Percentiles rank a stretch among this genome's conserved stretches.
Evolutionary conservation across 2,797 vertebrate genomes (phyloP).

Genomic region (Aselliscus stoliczkanus): DNA sequence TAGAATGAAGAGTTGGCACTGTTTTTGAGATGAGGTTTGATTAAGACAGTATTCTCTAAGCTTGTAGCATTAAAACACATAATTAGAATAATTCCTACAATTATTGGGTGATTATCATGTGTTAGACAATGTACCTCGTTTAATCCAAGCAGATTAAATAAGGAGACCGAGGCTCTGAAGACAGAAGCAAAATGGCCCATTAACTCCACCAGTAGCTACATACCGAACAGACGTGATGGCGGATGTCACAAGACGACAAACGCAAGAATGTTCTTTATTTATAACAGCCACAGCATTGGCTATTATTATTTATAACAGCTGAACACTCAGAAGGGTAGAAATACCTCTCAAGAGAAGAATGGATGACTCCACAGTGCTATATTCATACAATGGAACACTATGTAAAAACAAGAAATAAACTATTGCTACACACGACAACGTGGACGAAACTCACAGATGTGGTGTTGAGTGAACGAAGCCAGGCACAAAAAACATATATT

Average conservation of each 20-base stretch:
- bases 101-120: too few species aligned
- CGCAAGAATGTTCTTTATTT: not conserved
- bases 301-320: not conserved
- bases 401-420: not conserved
- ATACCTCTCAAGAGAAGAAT: not conserved
- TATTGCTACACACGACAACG: not conserved
- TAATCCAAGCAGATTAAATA: not conserved
- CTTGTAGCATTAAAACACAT: not conserved
- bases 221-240: not conserved
- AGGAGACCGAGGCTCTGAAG: not conserved
- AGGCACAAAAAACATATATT: not conserved
- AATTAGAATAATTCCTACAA: not conserved
- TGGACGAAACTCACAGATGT: not conserved
- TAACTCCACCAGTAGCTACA: too few species aligned
- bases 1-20: not conserved
- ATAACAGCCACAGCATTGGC: not conserved
- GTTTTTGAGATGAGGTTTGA: not conserved
- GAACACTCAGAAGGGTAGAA: not conserved
- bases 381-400: too few species aligned
- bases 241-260: not conserved
- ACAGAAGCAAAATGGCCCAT: not conserved
- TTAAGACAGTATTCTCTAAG: not conserved
- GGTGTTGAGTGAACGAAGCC: not conserved
- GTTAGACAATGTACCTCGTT: not conserved
- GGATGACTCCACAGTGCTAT: accelerated